Base-by-base conservation (phyloP, 1,140 invertebrate genomes). In the Leptinotarsa undecemlineata region DNA sequence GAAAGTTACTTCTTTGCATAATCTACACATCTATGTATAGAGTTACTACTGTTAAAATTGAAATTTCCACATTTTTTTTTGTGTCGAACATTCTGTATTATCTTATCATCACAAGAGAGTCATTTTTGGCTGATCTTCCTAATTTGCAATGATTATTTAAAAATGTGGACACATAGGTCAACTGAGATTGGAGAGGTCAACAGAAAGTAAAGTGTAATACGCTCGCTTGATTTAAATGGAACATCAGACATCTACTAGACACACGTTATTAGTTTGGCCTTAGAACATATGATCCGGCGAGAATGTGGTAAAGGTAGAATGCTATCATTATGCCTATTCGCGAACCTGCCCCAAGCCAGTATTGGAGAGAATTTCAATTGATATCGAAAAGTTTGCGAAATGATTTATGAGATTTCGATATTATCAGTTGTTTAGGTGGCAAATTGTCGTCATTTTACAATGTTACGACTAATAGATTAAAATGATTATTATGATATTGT, bases 191-290 rank as follows among this genome's bases (percentile, higher is more conserved):
- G 48, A 48, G 51, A 42, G 69, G 69, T 71, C 69, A 71, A 71
- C 69, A 23, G 23, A 61, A 71, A 71, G 48, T 60, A 26, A 71
- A 71, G 48, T 60, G 51, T 57, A 57, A 17, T 57, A 57, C 51
- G 51, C 21, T 26, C 21, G 51, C 42, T 21, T 51, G 48, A 71
- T 61, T 20, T 71, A 71, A 71, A 71, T 71, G 69, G 69, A 23
- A 71, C 69, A 51, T 71, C 69, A 71, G 69, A 71, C 69, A 61
- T 17, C 23, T 71, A 71, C 69, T 26, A 71, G 69, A 71, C 69
- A 51, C 13, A 60, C 26, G n/a, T 23, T 57, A 71, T 71, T 71
- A 61, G 69, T 71, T 71, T 51, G 69, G 69, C 69, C 69, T 71
- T 26, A 61, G n/a, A 71, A 51, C n/a, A 57, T 57, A 57, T 57